Base-by-base conservation (phyloP, 2,797 vertebrate species). In the Sebastes itinus region DNA sequence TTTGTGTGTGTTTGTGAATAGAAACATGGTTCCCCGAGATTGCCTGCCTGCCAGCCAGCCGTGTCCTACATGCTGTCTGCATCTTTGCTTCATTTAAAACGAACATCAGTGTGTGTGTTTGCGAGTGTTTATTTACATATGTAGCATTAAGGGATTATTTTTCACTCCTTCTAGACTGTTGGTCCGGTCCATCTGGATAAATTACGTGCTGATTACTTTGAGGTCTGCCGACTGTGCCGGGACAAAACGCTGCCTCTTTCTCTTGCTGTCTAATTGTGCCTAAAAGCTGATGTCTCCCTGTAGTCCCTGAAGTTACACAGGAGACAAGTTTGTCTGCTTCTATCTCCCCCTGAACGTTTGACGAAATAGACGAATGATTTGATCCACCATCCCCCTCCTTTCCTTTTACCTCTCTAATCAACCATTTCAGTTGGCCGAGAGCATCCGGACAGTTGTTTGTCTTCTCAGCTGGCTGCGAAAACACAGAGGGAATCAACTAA, bases 1-100 rank as follows among this genome's bases (percentile, higher is more conserved):
- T 89, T 92, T 91, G 84, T 92, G 65, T 66, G 14, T 81, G 82
- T 88, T 85, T 83, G 75, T 92, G 77, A 91, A 88, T 76, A 78
- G 86, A 83, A 88, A 81, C 89, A 89, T 59, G 82, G 58, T 49
- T 83, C 72, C 77, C 75, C 75, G 72, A 87, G 87, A 89, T 86
- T 72, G 61, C 55, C 75, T 72, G 58, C 72, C 77, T 64, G 25
- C 74, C 77, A 81, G 75, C 79, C 77, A 66, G 72, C 52, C 55
- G 11, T 85, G 83, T 87, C 88, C 83, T 82, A 69, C 85, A 89
- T 82, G 74, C 60, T 42, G 73, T 81, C 68, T 85, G 75, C 64
- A 16, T 80, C 64, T 73, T 27, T 62, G 76, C 66, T 72, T 52
- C n/a, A 60, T 84, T 80, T 73, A 28, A 69, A 82, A 74, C 52